Evolutionary conservation across 2,797 vertebrate species (phyloP), one percentile per base, ranked within the genome.

Genomic region (Tenualosa ilisha): DNA sequence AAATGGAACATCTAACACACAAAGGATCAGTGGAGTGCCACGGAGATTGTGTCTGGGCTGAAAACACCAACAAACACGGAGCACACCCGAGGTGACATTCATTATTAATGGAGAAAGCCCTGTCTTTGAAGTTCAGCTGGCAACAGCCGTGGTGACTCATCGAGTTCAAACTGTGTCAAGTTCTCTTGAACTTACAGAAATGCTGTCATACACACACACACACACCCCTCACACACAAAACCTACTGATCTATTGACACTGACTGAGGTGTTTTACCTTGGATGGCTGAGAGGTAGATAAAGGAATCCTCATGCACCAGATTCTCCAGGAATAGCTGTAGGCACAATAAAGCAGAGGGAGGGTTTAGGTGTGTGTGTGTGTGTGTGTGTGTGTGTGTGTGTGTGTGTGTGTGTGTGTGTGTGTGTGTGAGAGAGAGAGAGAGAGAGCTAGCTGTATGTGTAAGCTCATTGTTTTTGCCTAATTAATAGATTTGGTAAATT

Each of bases 271-370:
- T 8, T 94, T 94, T 94, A 99, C 98, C 98, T 95, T 98, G 98
- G 93, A 99, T 97, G 31, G 98, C 98, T 7, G 98, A 99, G 85
- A 99, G 95, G 92, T 99, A 99, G 79, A 99, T 91, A 65, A 99
- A 99, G 2, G 97, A 92, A 1, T 99, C 98, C 65, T 97, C 96
- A 0, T 99, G 97, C 83, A 97, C 96, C 93, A 99, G 3, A 51
- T 97, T 99, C 91, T 98, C 97, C 88, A 99, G 91, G 90, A 98
- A 99, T 84, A 99, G 93, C 98, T 99, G 92, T 7, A 90, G 92
- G 49, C 89, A 89, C 87, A 85, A 93, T 0, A 86, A 68, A 15
- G 43, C 59, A 9, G n/a, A 61, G 68, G 85, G 59, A 82, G 85
- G 84, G 54, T 59, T 13, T 75, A 49, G 40, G 49, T 54, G 53